Evolutionary conservation across 1,140 invertebrate species (phyloP).

Genomic region (Diachasmimorpha longicaudata): DNA sequence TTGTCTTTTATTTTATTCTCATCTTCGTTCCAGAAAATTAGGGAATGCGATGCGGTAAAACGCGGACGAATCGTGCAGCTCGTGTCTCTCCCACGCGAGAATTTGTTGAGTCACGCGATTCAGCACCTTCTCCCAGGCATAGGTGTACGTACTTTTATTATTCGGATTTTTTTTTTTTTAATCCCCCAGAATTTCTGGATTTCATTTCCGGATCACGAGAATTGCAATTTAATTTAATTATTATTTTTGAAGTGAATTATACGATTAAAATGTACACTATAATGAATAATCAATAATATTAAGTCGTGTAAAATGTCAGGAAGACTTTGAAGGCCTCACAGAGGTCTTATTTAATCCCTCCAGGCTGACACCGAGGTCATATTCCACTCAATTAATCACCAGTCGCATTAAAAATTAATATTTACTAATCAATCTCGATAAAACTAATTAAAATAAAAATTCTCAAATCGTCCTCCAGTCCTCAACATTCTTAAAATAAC

Average conservation of each 20-base stretch:
- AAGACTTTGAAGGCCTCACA: too few relatives aligned
- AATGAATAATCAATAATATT: too few relatives aligned
- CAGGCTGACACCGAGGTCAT: too few relatives aligned
- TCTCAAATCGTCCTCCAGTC: too few relatives aligned
- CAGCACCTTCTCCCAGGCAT: background rate
- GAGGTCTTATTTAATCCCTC: too few relatives aligned
- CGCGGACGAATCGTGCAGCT: slow-evolving; percentile 7
- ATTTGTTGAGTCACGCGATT: slow-evolving; percentile 8
- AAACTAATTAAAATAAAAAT: too few relatives aligned
- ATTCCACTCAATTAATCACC: too few relatives aligned
- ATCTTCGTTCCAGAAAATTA: slow-evolving; percentile 8
- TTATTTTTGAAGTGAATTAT: background rate
- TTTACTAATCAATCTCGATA: too few relatives aligned
- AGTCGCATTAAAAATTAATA: too few relatives aligned
- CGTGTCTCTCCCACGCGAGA: slow-evolving; percentile 9
- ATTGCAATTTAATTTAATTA: background rate
- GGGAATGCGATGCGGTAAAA: slow-evolving; percentile 8
- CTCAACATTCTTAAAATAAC: too few relatives aligned
- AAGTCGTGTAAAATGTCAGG: too few relatives aligned
- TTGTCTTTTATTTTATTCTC: background rate
- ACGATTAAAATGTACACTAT: too few relatives aligned
- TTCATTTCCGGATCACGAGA: background rate
- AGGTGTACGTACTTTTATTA: background rate
- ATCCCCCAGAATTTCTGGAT: background rate
- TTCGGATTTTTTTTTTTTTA: background rate